Percentiles rank a stretch among this genome's conserved stretches.
These are phyloP conservation scores for Cephus pygmeus DNA, from an alignment of 2,888 invertebrate genomes.

Conservation along the genomic window DNA sequence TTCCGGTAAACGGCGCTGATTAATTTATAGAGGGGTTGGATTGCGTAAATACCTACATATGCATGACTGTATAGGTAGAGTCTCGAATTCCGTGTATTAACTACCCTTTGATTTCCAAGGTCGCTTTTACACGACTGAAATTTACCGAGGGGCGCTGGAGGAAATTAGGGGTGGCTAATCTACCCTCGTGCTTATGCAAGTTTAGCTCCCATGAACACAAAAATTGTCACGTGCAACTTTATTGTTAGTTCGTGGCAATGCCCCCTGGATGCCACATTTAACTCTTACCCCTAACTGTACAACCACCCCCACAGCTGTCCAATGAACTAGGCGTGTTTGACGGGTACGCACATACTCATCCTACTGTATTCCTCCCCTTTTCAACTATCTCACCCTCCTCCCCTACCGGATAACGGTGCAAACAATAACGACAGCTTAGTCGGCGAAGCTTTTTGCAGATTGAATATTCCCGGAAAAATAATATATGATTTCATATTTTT, in stretches of 20 bases:
- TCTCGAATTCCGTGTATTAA: not conserved
- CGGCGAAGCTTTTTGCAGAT: slow-evolving; percentile 39
- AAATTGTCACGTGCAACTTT: not conserved
- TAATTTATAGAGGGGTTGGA: not conserved
- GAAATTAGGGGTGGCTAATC: not conserved
- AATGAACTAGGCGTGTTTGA: not conserved
- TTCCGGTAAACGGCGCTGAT: not conserved
- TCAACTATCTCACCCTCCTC: not conserved
- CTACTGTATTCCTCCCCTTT: not conserved
- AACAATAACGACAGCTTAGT: slow-evolving; percentile 37
- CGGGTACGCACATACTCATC: not conserved
- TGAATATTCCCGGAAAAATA: slow-evolving; percentile 37
- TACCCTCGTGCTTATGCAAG: not conserved
- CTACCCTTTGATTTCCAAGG: not conserved
- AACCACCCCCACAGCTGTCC: not conserved
- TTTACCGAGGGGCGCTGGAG: not conserved
- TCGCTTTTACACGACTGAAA: not conserved
- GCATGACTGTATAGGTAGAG: not conserved
- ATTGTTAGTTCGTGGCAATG: not conserved
- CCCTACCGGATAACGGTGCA: slow-evolving; percentile 15
- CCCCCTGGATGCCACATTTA: not conserved
- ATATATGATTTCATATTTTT: slow-evolving; percentile 31
- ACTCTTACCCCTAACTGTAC: not conserved
- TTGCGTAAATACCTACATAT: not conserved
- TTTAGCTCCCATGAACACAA: not conserved